A percentile compares a stretch with the other conserved stretches of the same genome.
Evolutionary conservation across 2,888 invertebrate species (phyloP).

Genomic region (Celastrina argiolus): DNA sequence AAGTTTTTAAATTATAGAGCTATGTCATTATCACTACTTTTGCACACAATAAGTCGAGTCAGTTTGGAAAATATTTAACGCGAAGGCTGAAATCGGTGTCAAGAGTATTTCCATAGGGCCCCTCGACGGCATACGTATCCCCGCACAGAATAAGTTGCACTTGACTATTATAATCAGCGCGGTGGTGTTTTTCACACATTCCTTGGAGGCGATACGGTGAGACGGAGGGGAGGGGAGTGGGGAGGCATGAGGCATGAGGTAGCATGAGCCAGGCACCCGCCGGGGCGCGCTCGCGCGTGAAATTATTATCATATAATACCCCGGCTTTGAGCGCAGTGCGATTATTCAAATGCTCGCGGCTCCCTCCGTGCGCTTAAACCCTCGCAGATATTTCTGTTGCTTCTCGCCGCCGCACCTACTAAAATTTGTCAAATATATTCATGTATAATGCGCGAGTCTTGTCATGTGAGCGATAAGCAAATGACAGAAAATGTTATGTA

Average conservation of each 20-base stretch:
- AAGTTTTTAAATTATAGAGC: too few species aligned
- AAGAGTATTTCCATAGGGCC: too few species aligned
- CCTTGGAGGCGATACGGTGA: constrained; percentile 49
- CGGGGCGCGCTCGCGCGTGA: constrained; percentile 65
- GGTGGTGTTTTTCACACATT: constrained; percentile 68
- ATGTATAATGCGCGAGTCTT: constrained; percentile 68
- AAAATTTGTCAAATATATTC: constrained; percentile 73
- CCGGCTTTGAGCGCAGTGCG: constrained; percentile 59
- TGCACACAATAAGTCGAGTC: too few species aligned
- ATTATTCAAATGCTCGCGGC: constrained; percentile 73
- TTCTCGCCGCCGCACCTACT: constrained; percentile 54
- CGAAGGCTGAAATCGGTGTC: too few species aligned
- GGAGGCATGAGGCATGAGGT: constrained; percentile 40
- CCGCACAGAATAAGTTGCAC: constrained; percentile 34
- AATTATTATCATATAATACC: constrained; percentile 77
- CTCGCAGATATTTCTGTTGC: constrained; percentile 53
- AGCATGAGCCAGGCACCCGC: constrained; percentile 41
- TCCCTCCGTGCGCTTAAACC: constrained; percentile 40
- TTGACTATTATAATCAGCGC: constrained; percentile 42
- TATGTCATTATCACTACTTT: too few species aligned
- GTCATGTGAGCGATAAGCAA: constrained; percentile 74
- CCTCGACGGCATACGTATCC: too few species aligned
- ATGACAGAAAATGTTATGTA: constrained; percentile 76
- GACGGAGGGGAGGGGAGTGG: constrained; percentile 41
- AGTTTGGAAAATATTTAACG: too few species aligned